These are phyloP conservation scores for Actinostola sp. DNA, from an alignment of 92 coral and sea anemone genomes.

Conservation along the genomic window DNA sequence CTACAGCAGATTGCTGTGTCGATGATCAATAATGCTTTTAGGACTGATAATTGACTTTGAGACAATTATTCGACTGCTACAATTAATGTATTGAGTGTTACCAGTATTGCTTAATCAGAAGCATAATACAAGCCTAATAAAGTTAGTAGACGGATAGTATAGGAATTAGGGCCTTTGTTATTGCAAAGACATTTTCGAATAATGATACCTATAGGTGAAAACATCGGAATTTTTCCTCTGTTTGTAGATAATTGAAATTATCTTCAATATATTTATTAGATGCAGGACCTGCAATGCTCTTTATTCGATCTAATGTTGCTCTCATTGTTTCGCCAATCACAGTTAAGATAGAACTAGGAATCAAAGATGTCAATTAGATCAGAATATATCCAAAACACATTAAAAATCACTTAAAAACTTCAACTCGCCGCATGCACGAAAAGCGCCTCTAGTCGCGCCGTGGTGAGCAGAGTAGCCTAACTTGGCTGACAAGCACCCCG, in stretches of 20 bases:
- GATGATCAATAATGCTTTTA: no score
- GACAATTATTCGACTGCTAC: no score
- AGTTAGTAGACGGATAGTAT: not conserved
- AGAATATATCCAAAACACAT: conserved; percentile 17
- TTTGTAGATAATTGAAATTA: no score
- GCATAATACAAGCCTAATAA: not conserved
- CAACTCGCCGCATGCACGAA: conserved; percentile 54
- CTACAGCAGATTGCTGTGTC: no score
- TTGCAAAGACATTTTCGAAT: conserved; percentile 8
- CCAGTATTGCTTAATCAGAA: not conserved
- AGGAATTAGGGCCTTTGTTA: conserved; percentile 16
- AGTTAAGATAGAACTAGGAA: conserved; percentile 4
- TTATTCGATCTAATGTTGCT: not conserved
- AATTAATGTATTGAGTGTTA: no score
- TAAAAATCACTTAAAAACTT: conserved; percentile 32
- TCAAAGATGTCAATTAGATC: conserved; percentile 18
- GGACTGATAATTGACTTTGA: no score
- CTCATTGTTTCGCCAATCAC: not conserved
- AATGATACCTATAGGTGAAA: conserved; percentile 14
- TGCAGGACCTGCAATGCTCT: no score
- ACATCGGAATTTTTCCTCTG: no score
- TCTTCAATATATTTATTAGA: no score
- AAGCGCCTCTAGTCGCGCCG: conserved; percentile 2
- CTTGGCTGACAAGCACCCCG: not conserved
- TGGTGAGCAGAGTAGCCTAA: not conserved